Evolutionary conservation across 92 coral and sea anemone species (phyloP).

Genomic region (Actinernus sp.): DNA sequence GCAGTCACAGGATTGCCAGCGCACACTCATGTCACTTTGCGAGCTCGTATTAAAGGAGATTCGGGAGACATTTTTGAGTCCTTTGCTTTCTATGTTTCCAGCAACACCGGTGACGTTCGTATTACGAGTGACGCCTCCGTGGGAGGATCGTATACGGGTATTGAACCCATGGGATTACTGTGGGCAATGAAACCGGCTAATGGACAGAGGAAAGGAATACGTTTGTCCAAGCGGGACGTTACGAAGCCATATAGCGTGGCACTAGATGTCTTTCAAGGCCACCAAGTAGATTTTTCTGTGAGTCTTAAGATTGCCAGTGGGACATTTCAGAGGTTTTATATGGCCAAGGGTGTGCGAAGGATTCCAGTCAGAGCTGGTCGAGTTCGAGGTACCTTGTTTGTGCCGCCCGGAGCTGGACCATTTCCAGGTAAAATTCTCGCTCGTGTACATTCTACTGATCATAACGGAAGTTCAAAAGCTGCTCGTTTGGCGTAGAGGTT

Average conservation of each 20-base stretch:
- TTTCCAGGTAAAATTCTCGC: constrained; percentile 56
- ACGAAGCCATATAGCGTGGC: constrained; percentile 62
- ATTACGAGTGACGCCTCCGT: constrained; percentile 15
- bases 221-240: constrained; percentile 71
- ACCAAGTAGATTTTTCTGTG: constrained; percentile 6
- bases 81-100: constrained; percentile 26
- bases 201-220: constrained; percentile 45
- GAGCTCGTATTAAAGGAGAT: constrained; percentile 46
- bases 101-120: constrained; percentile 8
- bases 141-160: constrained; percentile 68
- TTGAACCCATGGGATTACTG: constrained; percentile 77
- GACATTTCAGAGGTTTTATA: constrained; percentile 31
- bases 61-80: constrained; percentile 31
- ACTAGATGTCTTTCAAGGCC: constrained; percentile 62
- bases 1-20: constrained; percentile 12
- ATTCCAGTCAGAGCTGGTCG: constrained; percentile 51
- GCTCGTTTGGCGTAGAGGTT: no score
- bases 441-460: no score
- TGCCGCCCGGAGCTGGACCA: constrained; percentile 61
- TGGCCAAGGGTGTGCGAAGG: constrained; percentile 49
- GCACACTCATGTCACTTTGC: constrained; percentile 11
- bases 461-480: no score
- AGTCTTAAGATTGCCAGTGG: constrained; percentile 18
- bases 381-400: constrained; percentile 60
- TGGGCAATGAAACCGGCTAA: constrained; percentile 61